Percentiles rank a stretch among this genome's conserved stretches.
Evolutionary conservation across 2,797 vertebrate species (phyloP).

Genomic region (Brachymystax lenok): DNA sequence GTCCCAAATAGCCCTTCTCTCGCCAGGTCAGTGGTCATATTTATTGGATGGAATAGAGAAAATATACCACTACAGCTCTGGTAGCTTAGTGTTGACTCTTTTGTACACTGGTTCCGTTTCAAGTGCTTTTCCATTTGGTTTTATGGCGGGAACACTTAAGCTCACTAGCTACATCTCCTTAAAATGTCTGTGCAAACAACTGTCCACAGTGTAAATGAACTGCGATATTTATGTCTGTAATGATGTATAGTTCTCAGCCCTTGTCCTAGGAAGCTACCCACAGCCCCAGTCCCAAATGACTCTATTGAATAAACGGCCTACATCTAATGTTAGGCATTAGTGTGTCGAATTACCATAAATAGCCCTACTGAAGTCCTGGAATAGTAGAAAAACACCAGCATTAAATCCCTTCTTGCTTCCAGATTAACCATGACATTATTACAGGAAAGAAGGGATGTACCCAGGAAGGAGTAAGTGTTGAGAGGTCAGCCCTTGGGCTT

Average conservation of each 20-base stretch:
- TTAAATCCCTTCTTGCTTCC: conserved; percentile 25
- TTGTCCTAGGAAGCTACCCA: too few relatives aligned
- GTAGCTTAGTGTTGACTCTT: background rate
- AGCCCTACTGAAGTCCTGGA: conserved; percentile 5
- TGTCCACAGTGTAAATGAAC: background rate
- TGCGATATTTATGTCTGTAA: background rate
- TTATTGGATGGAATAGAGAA: too few relatives aligned
- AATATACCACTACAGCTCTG: background rate
- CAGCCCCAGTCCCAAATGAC: background rate
- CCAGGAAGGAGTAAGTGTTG: background rate
- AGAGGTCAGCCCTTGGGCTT: conserved; percentile 6
- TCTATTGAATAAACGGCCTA: background rate
- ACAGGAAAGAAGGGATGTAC: background rate
- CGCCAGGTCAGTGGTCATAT: too few relatives aligned
- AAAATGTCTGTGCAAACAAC: background rate
- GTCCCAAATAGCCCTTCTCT: too few relatives aligned
- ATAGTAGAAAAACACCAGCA: conserved; percentile 14
- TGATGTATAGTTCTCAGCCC: background rate
- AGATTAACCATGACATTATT: conserved; percentile 24
- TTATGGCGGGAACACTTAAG: background rate
- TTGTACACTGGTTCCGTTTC: background rate
- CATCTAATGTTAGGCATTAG: conserved; percentile 6
- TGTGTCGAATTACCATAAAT: conserved; percentile 15
- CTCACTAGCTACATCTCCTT: conserved; percentile 1
- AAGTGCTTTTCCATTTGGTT: background rate